Base-by-base conservation (phyloP, 2,113 vertebrate genomes). In the Gobio gobio region DNA sequence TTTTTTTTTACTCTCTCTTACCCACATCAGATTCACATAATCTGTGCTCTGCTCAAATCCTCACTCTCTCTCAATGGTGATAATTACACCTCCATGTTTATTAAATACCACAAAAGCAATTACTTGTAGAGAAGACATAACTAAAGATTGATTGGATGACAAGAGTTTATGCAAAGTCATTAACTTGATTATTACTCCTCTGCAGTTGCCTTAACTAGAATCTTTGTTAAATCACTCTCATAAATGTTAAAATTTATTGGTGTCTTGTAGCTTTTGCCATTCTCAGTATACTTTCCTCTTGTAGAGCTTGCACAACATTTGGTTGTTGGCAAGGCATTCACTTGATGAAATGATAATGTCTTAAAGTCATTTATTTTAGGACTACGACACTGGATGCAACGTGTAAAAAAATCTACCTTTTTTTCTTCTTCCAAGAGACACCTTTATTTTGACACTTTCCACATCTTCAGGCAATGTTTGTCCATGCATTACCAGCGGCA, bases 101-200 rank as follows among this genome's bases (percentile, higher is more conserved):
- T 29, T 80, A 29, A 80, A 80, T 64, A 64, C 78, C 78, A 80
- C 59, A 80, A 22, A 63, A 45, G 78, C 78, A 80, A 80, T 80
- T 66, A 81, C 78, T 81, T 63, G 13, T 63, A 45, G 58, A 43
- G 22, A 79, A 79, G 14, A 79, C n/a, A 24, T 47, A 63, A 29
- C 20, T 45, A 78, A 10, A 59, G 16, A 40, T 59, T 56, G 20
- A 78, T 59, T 78, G 51, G 33, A 78, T 59, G 54, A 40, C 29
- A 7, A 22, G 18, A 13, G 76, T 47, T 63, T 79, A 26, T 63
- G 43, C 45, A 26, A 75, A n/a, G 78, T 63, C n/a, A 18, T 79
- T 58, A 58, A 36, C 29, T 78, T 58, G 29, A 36, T 78, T 58
- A 78, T 78, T 43, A 43, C 76, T 59, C 3, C 5, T 40, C 20